Conservation (phyloP, 2,797 vertebrate species). For the Macropus fuliginosus region DNA sequence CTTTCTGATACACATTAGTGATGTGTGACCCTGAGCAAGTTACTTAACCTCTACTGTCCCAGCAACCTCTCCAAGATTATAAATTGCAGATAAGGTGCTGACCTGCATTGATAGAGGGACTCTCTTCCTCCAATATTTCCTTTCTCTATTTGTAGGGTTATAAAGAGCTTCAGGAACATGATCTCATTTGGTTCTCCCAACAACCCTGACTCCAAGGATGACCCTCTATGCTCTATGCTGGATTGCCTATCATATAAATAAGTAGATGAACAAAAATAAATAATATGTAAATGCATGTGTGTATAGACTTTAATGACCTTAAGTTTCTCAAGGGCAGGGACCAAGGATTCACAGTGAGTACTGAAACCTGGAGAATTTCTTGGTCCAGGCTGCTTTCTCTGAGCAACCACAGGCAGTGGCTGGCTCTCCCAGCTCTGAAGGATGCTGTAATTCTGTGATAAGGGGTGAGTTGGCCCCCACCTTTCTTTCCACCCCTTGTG, state of each 20-base stretch:
- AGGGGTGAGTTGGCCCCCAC: background rate
- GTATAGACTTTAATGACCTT: background rate
- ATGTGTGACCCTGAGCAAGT: background rate
- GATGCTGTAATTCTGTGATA: background rate
- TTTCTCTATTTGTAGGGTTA: background rate
- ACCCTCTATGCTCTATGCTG: background rate
- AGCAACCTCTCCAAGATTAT: background rate
- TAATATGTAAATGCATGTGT: background rate
- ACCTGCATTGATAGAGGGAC: background rate
- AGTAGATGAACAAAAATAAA: background rate
- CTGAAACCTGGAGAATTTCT: background rate
- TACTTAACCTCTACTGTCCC: background rate
- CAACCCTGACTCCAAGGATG: background rate
- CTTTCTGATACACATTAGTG: background rate
- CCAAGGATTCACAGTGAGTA: background rate
- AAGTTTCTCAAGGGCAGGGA: background rate
- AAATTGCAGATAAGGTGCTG: background rate
- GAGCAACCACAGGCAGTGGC: background rate
- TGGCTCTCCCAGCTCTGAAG: background rate
- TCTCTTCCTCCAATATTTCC: background rate
- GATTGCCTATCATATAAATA: background rate
- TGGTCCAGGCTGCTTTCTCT: background rate
- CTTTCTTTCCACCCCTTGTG: background rate
- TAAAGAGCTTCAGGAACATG: background rate
- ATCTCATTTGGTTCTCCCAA: background rate